Base-by-base conservation (phyloP, 2,888 invertebrate genomes). In the Agonopterix heracliana region DNA sequence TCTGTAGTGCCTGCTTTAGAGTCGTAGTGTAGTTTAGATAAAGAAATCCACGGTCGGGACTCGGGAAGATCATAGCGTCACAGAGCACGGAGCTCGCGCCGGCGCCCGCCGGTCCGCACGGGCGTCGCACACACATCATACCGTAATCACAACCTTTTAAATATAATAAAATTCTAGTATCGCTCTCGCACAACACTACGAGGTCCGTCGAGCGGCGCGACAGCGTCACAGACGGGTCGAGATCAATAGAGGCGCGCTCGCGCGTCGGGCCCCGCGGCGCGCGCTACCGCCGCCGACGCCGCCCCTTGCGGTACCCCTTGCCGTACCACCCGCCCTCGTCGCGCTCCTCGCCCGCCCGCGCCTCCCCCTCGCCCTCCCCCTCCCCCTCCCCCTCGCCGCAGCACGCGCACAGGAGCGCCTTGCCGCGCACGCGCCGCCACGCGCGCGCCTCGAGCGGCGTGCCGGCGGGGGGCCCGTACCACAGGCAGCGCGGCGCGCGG, bases 301-400 rank as follows among this genome's bases (percentile, higher is more conserved):
- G 90, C 44, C 91, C 91, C 83, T 95, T 95, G 62, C 93, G 91
- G 79, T 93, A 95, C 7, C 96, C 96, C 87, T 96, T 96, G 55
- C 96, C 96, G 84, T 94, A 96, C 96, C 96, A 96, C 46, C 96
- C 96, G 64, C 71, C 75, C 57, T 66, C 72, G 66, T 69, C 78
- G 43, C 5, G n/a, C 34, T 3, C 26, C 13, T 9, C 58, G 52
- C 49, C 60, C 54, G 54, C 42, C 58, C 47, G 53, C 50, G 50
- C 43, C 48, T 47, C 46, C 46, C 54, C 51, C 45, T 46, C 63
- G 44, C 52, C 63, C 51, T 89, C 14, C 14, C 14, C 14, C 17
- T 2, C 17, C 17, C 2, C 17, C 17, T 2, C 2, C 17, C 2
- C 64, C 51, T 89, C 64, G 49, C 63, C 90, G 78, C 93, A 93